Evolutionary conservation across 2,888 invertebrate genomes (phyloP).

Genomic region (Aphodius sticticus): DNA sequence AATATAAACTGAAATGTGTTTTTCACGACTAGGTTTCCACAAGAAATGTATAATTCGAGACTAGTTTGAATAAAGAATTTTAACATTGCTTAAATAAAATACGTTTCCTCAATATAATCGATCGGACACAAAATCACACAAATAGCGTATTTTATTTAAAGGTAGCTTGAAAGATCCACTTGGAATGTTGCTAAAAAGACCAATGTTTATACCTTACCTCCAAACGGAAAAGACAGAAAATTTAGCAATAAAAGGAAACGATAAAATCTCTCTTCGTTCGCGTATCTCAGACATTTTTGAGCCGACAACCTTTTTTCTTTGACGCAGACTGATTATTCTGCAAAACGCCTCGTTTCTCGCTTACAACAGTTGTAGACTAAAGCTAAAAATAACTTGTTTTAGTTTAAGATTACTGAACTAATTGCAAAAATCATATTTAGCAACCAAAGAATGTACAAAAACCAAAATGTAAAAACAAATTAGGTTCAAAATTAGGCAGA

Average conservation of each 20-base stretch:
- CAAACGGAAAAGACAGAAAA: background rate
- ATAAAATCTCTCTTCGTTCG: background rate
- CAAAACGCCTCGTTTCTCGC: background rate
- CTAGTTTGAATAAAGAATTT: background rate
- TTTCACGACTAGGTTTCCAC: background rate
- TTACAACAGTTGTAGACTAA: conserved; percentile 30
- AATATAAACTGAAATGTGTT: background rate
- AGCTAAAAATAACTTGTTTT: conserved; percentile 24
- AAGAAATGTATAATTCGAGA: background rate
- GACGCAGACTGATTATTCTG: conserved; percentile 6
- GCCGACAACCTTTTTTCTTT: background rate
- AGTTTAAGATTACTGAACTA: conserved; percentile 13
- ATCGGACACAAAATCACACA: background rate
- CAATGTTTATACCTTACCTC: background rate
- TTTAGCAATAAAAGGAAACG: conserved; percentile 10
- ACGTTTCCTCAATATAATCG: background rate
- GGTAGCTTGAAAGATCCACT: background rate
- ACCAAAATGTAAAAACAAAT: conserved; percentile 8
- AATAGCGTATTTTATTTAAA: background rate
- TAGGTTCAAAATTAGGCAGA: background rate
- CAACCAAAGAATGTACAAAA: background rate
- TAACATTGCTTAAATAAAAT: background rate
- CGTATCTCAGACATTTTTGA: background rate
- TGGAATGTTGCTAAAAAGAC: background rate
- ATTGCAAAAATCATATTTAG: conserved; percentile 7